Evolutionary conservation across 2,797 vertebrate genomes (phyloP), one percentile per base, ranked within the genome.

Genomic region (Thaleichthys pacificus): DNA sequence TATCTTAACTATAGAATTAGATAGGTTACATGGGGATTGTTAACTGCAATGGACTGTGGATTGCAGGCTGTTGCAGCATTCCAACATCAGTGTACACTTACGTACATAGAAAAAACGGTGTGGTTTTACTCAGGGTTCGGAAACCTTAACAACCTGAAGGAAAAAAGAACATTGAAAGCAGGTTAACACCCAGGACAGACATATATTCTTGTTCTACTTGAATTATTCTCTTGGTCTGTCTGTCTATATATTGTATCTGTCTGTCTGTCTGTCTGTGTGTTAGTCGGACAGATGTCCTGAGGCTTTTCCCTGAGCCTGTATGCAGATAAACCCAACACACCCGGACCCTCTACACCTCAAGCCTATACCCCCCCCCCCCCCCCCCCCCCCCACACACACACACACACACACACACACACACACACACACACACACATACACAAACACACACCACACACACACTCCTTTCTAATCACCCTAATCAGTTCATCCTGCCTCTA

Each of bases 391-490:
- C n/a, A 56, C 67, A 17, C 66, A 54, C 73, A 54, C 2, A 17
- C 4, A 17, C 51, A 54, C 51, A 5, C n/a, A n/a, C 51, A 17
- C 51, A 17, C 51, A 56, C 19, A 56, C 17, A 42, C 75, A 56
- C 67, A 17, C 66, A 54, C 73, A 54, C 2, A 17, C 4, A 17
- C 51, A 54, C 51, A 5, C n/a, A 56, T 67, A 17, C 66, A 54
- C 73, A 54, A 15, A 17, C 4, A 17, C 51, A 54, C 51, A 5
- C n/a, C 51, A 17, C 51, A 17, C 51, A 56, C 19, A 56, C 17
- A 42, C 75, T 73, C 70, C 78, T 84, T 82, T 86, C 79, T 80
- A 82, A 85, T 68, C 70, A 42, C 75, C 38, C 67, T 80, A 82
- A 80, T 80, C 66, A 75, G 62, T 80, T 63, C 74, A 80, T 77